Evolutionary conservation across 2,888 invertebrate genomes (phyloP), one percentile per base, ranked within the genome.

Genomic region (Ariolimax columbianus): DNA sequence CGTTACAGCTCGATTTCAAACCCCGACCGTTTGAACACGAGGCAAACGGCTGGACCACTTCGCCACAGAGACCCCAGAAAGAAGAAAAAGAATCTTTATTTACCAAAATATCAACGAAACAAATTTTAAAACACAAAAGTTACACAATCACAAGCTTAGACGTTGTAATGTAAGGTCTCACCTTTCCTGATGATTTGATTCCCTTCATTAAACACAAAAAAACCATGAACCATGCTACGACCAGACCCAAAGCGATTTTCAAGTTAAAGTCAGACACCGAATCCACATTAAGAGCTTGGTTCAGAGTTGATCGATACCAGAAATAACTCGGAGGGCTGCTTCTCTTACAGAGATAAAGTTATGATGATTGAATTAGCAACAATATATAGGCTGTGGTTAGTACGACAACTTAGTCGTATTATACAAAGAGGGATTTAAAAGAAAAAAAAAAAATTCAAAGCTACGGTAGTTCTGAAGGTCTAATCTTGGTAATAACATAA

Each of bases 181-280:
- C 97, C 96, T 98, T 98, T 92, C 98, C 98, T 88, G 98, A 97
- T 91, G 98, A 97, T 95, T 98, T 98, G 88, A 98, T 98, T 78
- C 98, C 98, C 94, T 97, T 97, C 97, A 98, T 97, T 80, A 98
- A 97, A 92, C 98, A 98, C 92, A 97, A 97, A 95, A 97, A 98
- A 55, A 98, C 98, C 88, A 98, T 95, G 77, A 96, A 94, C 98
- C 98, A 98, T 43, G 98, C 97, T 23, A 97, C 95, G 88, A 98
- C 94, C 79, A 98, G 95, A 91, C 98, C 97, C 51, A 97, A 94
- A 0, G 97, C 97, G 92, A 98, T 97, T 97, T 98, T 98, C 97
- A 97, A 97, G 91, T 97, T 96, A 14, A 98, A 96, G 59, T 96
- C 96, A 40, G 97, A 97, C 0, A 97, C 96, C 59, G 97, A 96